Evolutionary conservation across 2,113 vertebrate genomes (phyloP), one percentile per base, ranked within the genome.

Genomic region (Philantomba maxwellii): DNA sequence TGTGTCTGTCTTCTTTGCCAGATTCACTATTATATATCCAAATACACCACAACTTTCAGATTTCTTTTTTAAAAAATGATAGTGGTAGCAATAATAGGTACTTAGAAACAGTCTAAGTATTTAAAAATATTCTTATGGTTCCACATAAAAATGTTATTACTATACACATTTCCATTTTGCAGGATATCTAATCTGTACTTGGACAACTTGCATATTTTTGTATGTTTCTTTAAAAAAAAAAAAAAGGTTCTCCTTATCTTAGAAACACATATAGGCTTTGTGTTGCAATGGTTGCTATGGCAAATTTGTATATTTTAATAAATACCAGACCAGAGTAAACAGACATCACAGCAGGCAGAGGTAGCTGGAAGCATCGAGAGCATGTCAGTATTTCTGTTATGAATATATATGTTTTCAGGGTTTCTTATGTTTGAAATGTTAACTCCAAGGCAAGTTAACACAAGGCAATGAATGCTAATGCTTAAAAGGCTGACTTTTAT

Each of bases 241-340:
- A 97, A 83, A 96, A 97, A 87, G 11, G 0, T 95, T 96, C 33
- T 21, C 81, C 4, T 91, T 98, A 96, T 98, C 97, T 98, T 98
- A 95, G 97, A 98, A 98, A 96, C 94, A 97, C 96, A 84, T 82
- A 95, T 88, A 58, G 81, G 73, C 60, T 94, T 96, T 97, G 64
- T 96, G 84, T 90, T 98, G 87, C 77, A 97, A 47, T 87, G 85
- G 97, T 98, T 98, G 96, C 97, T 88, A 97, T 97, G 97, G 97
- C 85, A 92, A 98, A 60, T 98, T 83, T 96, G 94, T 93, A 97
- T 95, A 87, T 93, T 97, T 93, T 96, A 98, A 97, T 98, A 97
- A 98, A 98, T 97, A 91, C 77, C 83, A 96, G 98, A 97, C 96
- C 55, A 97, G 97, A 97, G 97, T 97, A 98, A 98, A 98, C 88